A percentile compares a stretch with the other conserved stretches of the same genome.
Evolutionary conservation across 2,888 invertebrate species (phyloP).

Genomic region (Thymelicus acteon): DNA sequence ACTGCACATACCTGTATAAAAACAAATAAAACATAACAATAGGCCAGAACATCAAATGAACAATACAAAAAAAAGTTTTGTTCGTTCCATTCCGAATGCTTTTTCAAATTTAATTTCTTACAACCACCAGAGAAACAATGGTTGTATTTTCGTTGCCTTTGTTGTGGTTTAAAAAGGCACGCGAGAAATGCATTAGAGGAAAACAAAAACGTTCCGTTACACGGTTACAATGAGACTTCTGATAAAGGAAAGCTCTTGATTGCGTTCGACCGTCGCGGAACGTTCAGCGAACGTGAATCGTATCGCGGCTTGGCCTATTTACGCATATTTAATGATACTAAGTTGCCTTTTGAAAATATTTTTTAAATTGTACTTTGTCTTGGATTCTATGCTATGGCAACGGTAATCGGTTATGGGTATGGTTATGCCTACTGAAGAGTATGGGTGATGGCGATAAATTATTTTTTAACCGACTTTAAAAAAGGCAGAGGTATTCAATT

Average conservation of each 20-base stretch:
- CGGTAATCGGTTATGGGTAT: no score
- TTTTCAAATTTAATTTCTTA: slow-evolving; percentile 36
- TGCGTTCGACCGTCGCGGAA: slow-evolving; percentile 18
- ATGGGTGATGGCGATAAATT: no score
- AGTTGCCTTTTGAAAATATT: neutral
- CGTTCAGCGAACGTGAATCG: slow-evolving; percentile 16
- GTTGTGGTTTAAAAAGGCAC: slow-evolving; percentile 39
- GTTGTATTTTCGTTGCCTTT: slow-evolving; percentile 31
- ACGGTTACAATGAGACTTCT: slow-evolving; percentile 31
- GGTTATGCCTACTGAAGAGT: no score
- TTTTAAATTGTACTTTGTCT: neutral
- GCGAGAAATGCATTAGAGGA: slow-evolving; percentile 43
- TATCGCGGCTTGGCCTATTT: slow-evolving; percentile 22
- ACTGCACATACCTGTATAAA: neutral
- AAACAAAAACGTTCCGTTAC: slow-evolving; percentile 42
- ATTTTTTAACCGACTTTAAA: no score
- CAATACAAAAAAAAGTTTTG: slow-evolving; percentile 25
- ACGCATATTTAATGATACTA: slow-evolving; percentile 1
- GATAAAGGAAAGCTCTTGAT: slow-evolving; percentile 35
- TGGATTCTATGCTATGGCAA: no score
- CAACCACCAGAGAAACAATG: slow-evolving; percentile 30
- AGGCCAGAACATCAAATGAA: slow-evolving; percentile 12
- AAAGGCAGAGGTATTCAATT: no score
- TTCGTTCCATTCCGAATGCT: slow-evolving; percentile 24
- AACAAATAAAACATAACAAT: neutral